Conservation (phyloP, 1,140 invertebrate genomes). For the Atopsyche davidsoni region DNA sequence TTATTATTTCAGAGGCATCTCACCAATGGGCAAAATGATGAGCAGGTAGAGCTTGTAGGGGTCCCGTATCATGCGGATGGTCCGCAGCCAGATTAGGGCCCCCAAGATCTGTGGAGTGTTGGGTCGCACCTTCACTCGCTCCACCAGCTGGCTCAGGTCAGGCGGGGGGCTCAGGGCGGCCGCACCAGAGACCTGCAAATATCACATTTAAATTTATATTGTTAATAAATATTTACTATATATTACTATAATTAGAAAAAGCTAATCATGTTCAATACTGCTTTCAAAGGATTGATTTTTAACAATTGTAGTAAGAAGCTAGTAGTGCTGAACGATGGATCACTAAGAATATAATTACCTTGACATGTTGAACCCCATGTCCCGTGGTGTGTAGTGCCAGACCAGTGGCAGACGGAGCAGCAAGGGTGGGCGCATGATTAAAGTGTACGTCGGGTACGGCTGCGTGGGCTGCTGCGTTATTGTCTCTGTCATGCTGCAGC, state of each 20-base stretch:
- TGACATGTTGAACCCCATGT: constrained; percentile 46
- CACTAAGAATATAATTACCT: constrained; percentile 35
- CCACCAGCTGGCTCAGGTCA: constrained; percentile 38
- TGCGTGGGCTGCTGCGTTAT: neutral
- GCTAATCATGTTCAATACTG: no score
- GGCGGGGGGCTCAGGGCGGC: constrained; percentile 35
- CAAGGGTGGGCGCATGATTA: neutral
- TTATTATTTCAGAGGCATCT: constrained; percentile 27
- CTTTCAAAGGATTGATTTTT: no score
- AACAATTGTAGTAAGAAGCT: no score
- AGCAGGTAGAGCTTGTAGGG: constrained; percentile 56
- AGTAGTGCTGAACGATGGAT: no score
- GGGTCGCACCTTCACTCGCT: constrained; percentile 39
- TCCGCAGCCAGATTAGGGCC: constrained; percentile 50
- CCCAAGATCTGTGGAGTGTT: constrained; percentile 42
- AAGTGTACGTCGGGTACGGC: constrained; percentile 18
- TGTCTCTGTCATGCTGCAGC: constrained; percentile 59
- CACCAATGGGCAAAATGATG: constrained; percentile 55
- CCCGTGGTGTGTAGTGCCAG: constrained; percentile 42
- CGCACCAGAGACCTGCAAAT: constrained; percentile 22
- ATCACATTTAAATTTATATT: no score
- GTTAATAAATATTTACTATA: no score
- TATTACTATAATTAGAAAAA: no score
- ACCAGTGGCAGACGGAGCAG: constrained; percentile 14
- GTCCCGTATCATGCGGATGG: constrained; percentile 50